These are phyloP conservation scores for Centropyge bicolor DNA, from an alignment of 2,797 vertebrate genomes.

Conservation along the genomic window DNA sequence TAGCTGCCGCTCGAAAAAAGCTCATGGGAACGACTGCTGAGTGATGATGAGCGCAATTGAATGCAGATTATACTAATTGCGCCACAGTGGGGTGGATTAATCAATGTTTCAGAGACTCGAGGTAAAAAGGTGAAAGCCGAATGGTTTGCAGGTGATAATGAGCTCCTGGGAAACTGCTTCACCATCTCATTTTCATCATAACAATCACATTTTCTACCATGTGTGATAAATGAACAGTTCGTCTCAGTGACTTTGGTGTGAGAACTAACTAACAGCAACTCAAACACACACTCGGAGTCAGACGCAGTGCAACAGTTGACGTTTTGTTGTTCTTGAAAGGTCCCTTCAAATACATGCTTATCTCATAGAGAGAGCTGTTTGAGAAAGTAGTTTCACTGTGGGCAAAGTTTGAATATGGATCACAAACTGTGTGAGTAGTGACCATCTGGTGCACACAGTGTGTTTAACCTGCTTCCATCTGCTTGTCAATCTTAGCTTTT, in stretches of 20 bases:
- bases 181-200: conserved; percentile 19
- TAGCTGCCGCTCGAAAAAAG: conserved; percentile 14
- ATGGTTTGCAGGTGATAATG: conserved; percentile 39
- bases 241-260: neutral
- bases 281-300: neutral
- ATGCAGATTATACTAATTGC: conserved; percentile 55
- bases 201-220: neutral
- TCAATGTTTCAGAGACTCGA: conserved; percentile 40
- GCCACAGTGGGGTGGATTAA: conserved; percentile 41
- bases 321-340: neutral
- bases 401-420: conserved; percentile 40
- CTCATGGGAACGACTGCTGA: conserved; percentile 28
- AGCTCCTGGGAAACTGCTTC: conserved; percentile 12
- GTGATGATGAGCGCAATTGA: conserved; percentile 48
- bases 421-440: neutral
- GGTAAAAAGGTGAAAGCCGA: conserved; percentile 44
- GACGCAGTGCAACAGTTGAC: neutral
- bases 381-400: neutral
- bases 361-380: neutral
- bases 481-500: conserved; percentile 15
- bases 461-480: conserved; percentile 22
- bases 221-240: conserved; percentile 26
- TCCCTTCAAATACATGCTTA: too few species aligned
- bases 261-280: neutral
- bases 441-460: conserved; percentile 30